Evolutionary conservation across 2,888 invertebrate genomes (phyloP).

Genomic region (Xestia xanthographa): DNA sequence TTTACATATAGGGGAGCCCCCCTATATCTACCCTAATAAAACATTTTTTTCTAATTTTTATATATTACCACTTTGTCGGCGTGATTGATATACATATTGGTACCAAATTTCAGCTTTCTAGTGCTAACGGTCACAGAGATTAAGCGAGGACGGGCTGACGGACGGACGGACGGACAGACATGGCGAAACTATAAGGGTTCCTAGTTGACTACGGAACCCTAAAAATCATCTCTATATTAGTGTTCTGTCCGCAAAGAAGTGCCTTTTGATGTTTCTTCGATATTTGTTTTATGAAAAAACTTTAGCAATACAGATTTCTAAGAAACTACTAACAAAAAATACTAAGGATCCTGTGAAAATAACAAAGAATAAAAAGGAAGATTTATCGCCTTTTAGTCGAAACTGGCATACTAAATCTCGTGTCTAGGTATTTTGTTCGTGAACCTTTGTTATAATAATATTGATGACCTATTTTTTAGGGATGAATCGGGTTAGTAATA

Average conservation of each 20-base stretch:
- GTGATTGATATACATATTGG: too few species aligned
- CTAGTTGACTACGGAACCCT: too few species aligned
- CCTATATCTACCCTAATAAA: too few species aligned
- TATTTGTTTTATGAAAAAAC: constrained; percentile 40
- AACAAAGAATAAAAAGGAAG: constrained; percentile 32
- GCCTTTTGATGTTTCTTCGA: constrained; percentile 34
- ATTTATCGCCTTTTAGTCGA: constrained; percentile 20
- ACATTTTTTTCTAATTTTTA: too few species aligned
- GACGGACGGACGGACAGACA: too few species aligned
- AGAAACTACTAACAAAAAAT: constrained; percentile 20
- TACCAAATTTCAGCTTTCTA: too few species aligned
- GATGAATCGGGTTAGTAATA: constrained; percentile 1
- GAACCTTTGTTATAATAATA: constrained; percentile 20
- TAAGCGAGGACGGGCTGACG: too few species aligned
- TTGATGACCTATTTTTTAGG: constrained; percentile 10
- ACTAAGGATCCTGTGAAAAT: constrained; percentile 20
- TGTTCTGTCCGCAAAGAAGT: constrained; percentile 22
- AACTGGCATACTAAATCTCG: constrained; percentile 26
- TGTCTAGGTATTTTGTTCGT: constrained; percentile 29
- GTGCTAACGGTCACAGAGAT: too few species aligned
- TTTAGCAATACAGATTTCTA: constrained; percentile 26
- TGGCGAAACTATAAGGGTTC: too few species aligned
- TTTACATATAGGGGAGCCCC: too few species aligned
- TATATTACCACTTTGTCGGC: too few species aligned
- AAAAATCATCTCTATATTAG: constrained; percentile 13